Conservation (phyloP, 2,888 invertebrate species). For the Marronus borbonicus region DNA sequence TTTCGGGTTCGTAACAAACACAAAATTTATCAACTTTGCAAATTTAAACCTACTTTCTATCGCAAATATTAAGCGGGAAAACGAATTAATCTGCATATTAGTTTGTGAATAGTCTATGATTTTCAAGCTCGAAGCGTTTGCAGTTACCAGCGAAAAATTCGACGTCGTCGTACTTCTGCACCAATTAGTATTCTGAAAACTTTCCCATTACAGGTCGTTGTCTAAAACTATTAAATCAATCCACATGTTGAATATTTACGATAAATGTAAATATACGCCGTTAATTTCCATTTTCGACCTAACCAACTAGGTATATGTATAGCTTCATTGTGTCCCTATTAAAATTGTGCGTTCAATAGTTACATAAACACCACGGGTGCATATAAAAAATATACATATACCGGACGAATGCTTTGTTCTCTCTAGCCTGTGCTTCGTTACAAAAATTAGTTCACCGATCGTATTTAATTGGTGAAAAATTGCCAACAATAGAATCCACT, state of each 20-base stretch:
- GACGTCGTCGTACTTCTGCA: too few species aligned
- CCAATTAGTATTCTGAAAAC: constrained; percentile 1
- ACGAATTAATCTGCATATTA: too few species aligned
- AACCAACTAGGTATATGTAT: not conserved
- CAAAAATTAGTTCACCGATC: not conserved
- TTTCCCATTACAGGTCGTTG: not conserved
- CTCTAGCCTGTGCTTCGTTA: not conserved
- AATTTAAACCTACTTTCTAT: too few species aligned
- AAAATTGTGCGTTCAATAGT: not conserved
- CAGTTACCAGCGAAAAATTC: too few species aligned
- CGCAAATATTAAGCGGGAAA: too few species aligned
- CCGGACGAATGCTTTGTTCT: not conserved
- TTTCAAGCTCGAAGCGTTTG: too few species aligned
- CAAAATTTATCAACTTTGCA: too few species aligned
- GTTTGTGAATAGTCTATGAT: too few species aligned
- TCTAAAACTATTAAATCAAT: not conserved
- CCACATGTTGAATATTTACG: constrained; percentile 6
- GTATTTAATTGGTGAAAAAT: not conserved
- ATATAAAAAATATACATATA: not conserved
- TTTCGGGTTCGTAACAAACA: too few species aligned
- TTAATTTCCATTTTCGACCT: not conserved
- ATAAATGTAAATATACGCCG: not conserved
- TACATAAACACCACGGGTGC: not conserved
- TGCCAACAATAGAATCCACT: not conserved
- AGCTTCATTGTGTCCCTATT: not conserved